A percentile compares a stretch with the other conserved stretches of the same genome.
These are phyloP conservation scores for Tautogolabrus adspersus DNA, from an alignment of 2,113 vertebrate species.

Conservation along the genomic window DNA sequence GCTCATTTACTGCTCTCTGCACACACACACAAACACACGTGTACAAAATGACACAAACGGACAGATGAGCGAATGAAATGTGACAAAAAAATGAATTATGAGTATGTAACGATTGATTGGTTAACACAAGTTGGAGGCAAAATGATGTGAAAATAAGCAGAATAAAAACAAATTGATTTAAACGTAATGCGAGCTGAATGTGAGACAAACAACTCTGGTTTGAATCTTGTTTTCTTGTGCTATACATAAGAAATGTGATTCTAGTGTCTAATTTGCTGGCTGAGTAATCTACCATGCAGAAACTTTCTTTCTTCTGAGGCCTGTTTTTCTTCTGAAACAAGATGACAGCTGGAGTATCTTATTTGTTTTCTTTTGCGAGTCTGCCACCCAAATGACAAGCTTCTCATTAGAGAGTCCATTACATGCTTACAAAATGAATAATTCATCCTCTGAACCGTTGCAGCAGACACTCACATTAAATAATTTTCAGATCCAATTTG, in stretches of 20 bases:
- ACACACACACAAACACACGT: constrained; percentile 12
- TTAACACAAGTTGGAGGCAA: not conserved
- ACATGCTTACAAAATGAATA: constrained; percentile 27
- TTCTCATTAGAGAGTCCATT: constrained; percentile 33
- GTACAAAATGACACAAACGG: constrained; percentile 41
- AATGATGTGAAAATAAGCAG: not conserved
- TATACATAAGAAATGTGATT: too few relatives aligned
- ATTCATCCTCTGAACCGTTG: constrained; percentile 1
- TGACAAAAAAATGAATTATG: not conserved
- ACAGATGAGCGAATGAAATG: constrained; percentile 34
- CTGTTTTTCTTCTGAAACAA: not conserved
- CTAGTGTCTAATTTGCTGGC: too few relatives aligned
- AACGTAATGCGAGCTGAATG: not conserved
- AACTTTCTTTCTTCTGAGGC: not conserved
- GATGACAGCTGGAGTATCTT: constrained; percentile 27
- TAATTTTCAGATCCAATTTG: constrained; percentile 13
- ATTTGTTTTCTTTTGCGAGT: constrained; percentile 2
- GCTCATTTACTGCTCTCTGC: constrained; percentile 69
- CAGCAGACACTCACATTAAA: constrained; percentile 23
- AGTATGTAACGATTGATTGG: constrained; percentile 13
- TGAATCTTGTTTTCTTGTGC: too few relatives aligned
- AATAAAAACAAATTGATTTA: not conserved
- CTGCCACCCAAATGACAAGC: constrained; percentile 34
- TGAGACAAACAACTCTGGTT: not conserved
- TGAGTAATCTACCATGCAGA: not conserved